A percentile compares a stretch with the other conserved stretches of the same genome.
These are phyloP conservation scores for Globia sparganii DNA, from an alignment of 2,888 invertebrate species.

Conservation along the genomic window DNA sequence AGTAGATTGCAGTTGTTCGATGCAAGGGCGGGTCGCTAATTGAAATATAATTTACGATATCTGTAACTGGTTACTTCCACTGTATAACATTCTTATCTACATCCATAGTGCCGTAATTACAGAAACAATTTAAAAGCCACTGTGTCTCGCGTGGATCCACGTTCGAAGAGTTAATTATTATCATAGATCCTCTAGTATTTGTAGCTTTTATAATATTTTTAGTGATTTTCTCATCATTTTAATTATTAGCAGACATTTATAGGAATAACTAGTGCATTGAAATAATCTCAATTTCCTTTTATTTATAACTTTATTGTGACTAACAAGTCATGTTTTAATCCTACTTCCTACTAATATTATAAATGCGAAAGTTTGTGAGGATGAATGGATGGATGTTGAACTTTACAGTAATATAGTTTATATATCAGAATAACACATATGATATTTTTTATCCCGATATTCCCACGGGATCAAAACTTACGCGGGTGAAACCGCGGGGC, in stretches of 20 bases:
- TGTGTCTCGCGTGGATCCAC: too few species aligned
- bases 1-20: background rate
- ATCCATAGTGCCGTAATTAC: too few species aligned
- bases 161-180: background rate
- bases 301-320: background rate
- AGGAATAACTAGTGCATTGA: conserved; percentile 18
- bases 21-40: background rate
- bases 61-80: background rate
- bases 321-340: too few species aligned
- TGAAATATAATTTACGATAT: background rate
- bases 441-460: too few species aligned
- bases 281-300: conserved; percentile 2
- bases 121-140: too few species aligned
- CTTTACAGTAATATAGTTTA: too few species aligned
- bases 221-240: background rate
- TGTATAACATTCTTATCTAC: background rate
- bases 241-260: conserved; percentile 24
- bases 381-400: too few species aligned
- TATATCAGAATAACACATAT: too few species aligned
- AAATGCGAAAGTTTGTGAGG: too few species aligned
- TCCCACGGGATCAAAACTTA: too few species aligned
- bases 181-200: conserved; percentile 23
- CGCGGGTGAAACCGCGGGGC: too few species aligned
- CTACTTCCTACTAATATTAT: too few species aligned
- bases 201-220: conserved; percentile 19